Base-by-base conservation (phyloP, 2,113 vertebrate species). In the Urocolius indicus region DNA sequence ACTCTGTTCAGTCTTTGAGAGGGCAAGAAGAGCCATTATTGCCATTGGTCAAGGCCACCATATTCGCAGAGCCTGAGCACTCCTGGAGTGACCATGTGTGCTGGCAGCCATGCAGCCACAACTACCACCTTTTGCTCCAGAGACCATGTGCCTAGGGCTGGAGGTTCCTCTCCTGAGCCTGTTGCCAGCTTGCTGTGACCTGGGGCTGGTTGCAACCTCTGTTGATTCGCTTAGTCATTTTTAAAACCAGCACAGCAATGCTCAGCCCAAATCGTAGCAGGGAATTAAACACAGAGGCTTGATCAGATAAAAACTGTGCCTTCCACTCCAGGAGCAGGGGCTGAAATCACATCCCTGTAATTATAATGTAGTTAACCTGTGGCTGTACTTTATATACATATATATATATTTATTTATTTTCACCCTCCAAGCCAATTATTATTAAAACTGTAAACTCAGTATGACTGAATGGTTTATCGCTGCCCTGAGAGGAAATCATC, bases 201-300 rank as follows among this genome's bases (percentile, higher is more conserved):
- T 0, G 5, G 49, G 86, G 83, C 5, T 0, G 1, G 2, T 1
- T 65, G 69, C 61, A 68, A 34, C 22, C 73, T 58, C 85, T 52
- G 7, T 36, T 5, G 20, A 72, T 75, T 61, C 0, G 1, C 83
- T 81, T 71, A 86, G 82, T 93, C 49, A 78, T 74, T 91, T 75
- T n/a, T 75, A 52, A 93, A 84, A 78, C 23, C 52, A 51, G 68
- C 45, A 96, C 96, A 97, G 98, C 96, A 98, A 97, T 97, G 95
- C 88, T 72, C 66, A 96, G 90, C 79, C 92, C 68, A 52, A 80
- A 62, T 94, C 79, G 61, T 77, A 52, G 55, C 9, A 71, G 76
- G 57, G 88, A 86, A 72, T 93, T 86, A 84, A 52, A 57, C 38
- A 71, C 0, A 0, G 68, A 94, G 36, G 23, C 65, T 93, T 93